phyloP scores from a whole-genome alignment of 2,888 invertebrate genomes.

The Andrena trimmerana region DNA sequence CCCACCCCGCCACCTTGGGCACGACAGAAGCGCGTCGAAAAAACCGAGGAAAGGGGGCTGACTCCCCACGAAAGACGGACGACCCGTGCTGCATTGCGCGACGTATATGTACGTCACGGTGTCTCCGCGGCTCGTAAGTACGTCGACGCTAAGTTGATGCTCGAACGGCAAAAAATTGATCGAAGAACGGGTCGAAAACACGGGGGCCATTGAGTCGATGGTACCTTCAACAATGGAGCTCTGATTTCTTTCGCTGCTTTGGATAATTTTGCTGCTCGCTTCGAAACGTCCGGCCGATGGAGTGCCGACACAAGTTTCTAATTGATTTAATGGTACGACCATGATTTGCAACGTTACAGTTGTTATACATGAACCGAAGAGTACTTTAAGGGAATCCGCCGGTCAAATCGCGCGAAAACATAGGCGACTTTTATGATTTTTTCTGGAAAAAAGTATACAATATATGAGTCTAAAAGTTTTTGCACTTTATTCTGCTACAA shows the following conservation, averaged over 20 bases:
- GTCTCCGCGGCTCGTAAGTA: slow-evolving; percentile 35
- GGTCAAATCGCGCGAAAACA: no score
- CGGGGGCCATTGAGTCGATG: neutral
- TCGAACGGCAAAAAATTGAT: slow-evolving; percentile 6
- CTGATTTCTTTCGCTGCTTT: neutral
- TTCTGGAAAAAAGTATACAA: no score
- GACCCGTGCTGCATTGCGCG: slow-evolving; percentile 38
- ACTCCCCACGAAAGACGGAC: slow-evolving; percentile 50
- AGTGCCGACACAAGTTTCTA: no score
- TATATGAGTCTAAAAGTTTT: no score
- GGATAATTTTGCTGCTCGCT: neutral
- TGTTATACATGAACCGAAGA: no score
- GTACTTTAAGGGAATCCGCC: no score
- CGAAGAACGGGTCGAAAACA: neutral
- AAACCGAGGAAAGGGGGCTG: slow-evolving; percentile 22
- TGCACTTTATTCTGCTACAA: no score
- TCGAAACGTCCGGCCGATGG: no score
- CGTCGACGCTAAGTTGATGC: slow-evolving; percentile 1
- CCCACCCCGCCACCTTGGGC: slow-evolving; percentile 67
- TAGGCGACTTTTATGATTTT: no score
- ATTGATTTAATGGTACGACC: no score
- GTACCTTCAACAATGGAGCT: neutral
- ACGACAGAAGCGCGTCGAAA: slow-evolving; percentile 44
- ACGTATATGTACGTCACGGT: slow-evolving; percentile 48
- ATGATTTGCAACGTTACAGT: no score